These are phyloP conservation scores for Drosophila sulfurigaster DNA, from an alignment of 1,140 invertebrate species.

Conservation along the genomic window DNA sequence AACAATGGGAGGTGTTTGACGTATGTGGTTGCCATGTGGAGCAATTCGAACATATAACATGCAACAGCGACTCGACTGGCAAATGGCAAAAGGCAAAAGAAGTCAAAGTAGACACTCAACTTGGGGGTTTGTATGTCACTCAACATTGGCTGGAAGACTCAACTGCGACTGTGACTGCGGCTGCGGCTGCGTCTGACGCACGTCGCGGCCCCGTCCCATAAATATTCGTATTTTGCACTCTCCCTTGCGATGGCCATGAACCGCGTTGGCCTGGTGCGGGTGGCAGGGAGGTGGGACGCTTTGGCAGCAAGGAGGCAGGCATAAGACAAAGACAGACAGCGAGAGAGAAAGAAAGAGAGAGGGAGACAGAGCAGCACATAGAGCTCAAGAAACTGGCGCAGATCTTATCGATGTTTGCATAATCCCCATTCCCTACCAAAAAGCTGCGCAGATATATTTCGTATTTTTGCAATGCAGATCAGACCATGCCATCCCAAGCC, in stretches of 20 bases:
- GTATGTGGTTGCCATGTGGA: conserved; percentile 61
- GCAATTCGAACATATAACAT: conserved; percentile 19
- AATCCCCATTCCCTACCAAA: conserved; percentile 48
- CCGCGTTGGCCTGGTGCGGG: conserved; percentile 34
- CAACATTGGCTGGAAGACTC: conserved; percentile 25
- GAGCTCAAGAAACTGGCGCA: conserved; percentile 68
- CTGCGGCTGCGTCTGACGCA: conserved; percentile 53
- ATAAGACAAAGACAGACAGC: background rate
- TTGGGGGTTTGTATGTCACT: conserved; percentile 78
- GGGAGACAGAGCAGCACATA: conserved; percentile 7
- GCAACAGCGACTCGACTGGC: conserved; percentile 3
- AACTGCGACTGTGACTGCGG: background rate
- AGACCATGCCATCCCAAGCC: conserved; percentile 19
- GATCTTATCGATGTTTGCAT: conserved; percentile 64
- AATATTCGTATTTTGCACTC: conserved; percentile 66
- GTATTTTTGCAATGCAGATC: conserved; percentile 71
- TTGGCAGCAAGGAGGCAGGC: background rate
- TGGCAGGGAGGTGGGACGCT: background rate
- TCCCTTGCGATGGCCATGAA: conserved; percentile 68
- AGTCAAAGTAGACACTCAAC: conserved; percentile 40
- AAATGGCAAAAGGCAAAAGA: conserved; percentile 13
- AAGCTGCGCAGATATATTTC: conserved; percentile 44
- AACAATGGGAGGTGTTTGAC: conserved; percentile 64
- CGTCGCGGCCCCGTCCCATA: conserved; percentile 53
- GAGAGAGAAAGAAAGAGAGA: background rate